Percentiles rank a stretch among this genome's conserved stretches.
Conservation (phyloP, 2,888 invertebrate species). For the Orgyia antiqua region DNA sequence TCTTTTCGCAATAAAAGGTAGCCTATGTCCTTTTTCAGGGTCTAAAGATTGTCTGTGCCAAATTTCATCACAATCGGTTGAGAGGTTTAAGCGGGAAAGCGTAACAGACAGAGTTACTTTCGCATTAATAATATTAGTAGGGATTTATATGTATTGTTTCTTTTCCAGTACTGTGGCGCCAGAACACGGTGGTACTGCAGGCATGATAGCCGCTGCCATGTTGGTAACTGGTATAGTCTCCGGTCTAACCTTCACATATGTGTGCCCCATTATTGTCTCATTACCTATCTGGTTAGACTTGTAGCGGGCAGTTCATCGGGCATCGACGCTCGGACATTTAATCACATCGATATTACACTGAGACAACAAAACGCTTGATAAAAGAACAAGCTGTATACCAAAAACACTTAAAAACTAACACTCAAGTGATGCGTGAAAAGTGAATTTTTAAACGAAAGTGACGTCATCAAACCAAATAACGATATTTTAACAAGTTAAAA, state of each 20-base stretch:
- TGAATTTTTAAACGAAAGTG: too few species aligned
- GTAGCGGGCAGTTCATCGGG: constrained; percentile 47
- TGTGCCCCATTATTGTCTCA: constrained; percentile 81
- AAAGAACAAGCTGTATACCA: not conserved
- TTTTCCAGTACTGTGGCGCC: constrained; percentile 88
- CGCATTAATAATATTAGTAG: too few species aligned
- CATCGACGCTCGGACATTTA: constrained; percentile 29
- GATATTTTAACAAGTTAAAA: not conserved
- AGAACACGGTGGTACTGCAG: constrained; percentile 90
- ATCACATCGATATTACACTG: constrained; percentile 26
- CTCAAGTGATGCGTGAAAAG: too few species aligned
- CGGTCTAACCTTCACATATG: constrained; percentile 87
- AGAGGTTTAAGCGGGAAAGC: too few species aligned
- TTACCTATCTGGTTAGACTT: constrained; percentile 32
- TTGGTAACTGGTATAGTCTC: constrained; percentile 92
- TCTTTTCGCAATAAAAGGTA: too few species aligned
- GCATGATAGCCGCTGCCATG: constrained; percentile 97
- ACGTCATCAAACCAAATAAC: not conserved
- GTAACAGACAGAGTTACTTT: too few species aligned
- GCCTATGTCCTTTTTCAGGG: too few species aligned
- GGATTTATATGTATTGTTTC: too few species aligned
- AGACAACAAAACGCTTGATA: constrained; percentile 7
- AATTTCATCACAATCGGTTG: too few species aligned
- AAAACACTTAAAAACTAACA: not conserved
- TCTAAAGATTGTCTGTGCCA: too few species aligned